These are phyloP conservation scores for Leuctra nigra DNA, from an alignment of 2,888 invertebrate genomes.

Conservation along the genomic window DNA sequence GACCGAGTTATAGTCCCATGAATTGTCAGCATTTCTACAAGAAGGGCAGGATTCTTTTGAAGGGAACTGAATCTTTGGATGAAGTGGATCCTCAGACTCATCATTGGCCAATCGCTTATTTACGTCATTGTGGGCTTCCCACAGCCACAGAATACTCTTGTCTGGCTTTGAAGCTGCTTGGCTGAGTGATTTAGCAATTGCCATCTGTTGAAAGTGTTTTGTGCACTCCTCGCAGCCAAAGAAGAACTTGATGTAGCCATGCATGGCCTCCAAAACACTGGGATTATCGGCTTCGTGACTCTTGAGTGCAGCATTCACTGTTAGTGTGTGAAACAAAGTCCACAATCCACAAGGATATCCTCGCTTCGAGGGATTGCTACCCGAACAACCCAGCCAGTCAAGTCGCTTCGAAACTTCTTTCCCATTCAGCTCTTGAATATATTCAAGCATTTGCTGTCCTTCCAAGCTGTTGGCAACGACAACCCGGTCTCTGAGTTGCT, in stretches of 20 bases:
- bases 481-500: constrained; percentile 51
- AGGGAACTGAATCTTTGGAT: constrained; percentile 89
- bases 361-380: constrained; percentile 64
- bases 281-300: constrained; percentile 41
- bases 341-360: constrained; percentile 95
- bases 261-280: constrained; percentile 67
- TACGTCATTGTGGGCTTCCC: constrained; percentile 90
- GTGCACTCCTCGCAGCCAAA: constrained; percentile 92
- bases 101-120: constrained; percentile 84
- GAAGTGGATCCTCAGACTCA: constrained; percentile 79
- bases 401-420: constrained; percentile 42
- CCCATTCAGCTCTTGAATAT: constrained; percentile 48
- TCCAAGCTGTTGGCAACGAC: constrained; percentile 42
- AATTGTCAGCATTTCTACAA: constrained; percentile 52
- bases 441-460: constrained; percentile 53
- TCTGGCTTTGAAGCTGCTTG: constrained; percentile 62
- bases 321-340: constrained; percentile 89
- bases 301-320: constrained; percentile 60
- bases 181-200: constrained; percentile 55
- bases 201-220: constrained; percentile 84
- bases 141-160: constrained; percentile 84
- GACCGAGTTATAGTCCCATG: constrained; percentile 59
- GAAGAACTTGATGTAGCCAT: constrained; percentile 83
- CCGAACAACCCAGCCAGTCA: constrained; percentile 75
- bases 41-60: constrained; percentile 55